A percentile compares a stretch with the other conserved stretches of the same genome.
Conservation (phyloP, 2,888 invertebrate genomes). For the Clusia tigrina region DNA sequence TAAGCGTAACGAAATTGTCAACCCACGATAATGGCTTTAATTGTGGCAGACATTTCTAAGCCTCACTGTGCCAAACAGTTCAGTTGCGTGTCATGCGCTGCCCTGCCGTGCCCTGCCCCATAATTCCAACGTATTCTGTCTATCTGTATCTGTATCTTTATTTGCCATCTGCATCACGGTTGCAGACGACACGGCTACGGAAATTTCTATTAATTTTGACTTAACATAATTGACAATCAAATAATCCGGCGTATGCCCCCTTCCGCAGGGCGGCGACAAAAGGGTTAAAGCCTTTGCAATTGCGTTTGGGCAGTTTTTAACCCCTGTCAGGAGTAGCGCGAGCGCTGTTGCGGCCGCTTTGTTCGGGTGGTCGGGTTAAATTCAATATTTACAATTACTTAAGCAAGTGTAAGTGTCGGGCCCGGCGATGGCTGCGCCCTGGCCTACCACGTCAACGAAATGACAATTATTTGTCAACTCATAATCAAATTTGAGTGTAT, state of each 20-base stretch:
- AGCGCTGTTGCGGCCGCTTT: neutral
- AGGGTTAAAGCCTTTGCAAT: neutral
- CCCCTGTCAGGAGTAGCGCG: neutral
- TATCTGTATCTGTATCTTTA: too few relatives aligned
- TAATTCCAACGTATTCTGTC: constrained; percentile 19
- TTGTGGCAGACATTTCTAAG: constrained; percentile 17
- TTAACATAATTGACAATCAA: constrained; percentile 13
- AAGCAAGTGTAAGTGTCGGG: constrained; percentile 35
- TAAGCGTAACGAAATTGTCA: constrained; percentile 31
- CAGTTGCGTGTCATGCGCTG: neutral
- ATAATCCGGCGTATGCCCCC: neutral
- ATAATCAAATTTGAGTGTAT: constrained; percentile 48
- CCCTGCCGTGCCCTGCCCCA: constrained; percentile 27
- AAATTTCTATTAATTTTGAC: constrained; percentile 25
- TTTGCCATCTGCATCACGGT: constrained; percentile 18
- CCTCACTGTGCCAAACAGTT: neutral
- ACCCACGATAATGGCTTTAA: constrained; percentile 26
- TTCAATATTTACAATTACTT: constrained; percentile 54
- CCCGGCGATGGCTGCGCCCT: neutral
- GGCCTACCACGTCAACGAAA: neutral
- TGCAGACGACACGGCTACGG: neutral
- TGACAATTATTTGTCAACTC: constrained; percentile 52
- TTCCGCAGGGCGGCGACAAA: neutral
- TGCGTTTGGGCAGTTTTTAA: neutral
- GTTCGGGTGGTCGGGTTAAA: constrained; percentile 27